phyloP scores from a whole-genome alignment of 64 coral and sea anemone genomes.

The Platygyra sinensis region DNA sequence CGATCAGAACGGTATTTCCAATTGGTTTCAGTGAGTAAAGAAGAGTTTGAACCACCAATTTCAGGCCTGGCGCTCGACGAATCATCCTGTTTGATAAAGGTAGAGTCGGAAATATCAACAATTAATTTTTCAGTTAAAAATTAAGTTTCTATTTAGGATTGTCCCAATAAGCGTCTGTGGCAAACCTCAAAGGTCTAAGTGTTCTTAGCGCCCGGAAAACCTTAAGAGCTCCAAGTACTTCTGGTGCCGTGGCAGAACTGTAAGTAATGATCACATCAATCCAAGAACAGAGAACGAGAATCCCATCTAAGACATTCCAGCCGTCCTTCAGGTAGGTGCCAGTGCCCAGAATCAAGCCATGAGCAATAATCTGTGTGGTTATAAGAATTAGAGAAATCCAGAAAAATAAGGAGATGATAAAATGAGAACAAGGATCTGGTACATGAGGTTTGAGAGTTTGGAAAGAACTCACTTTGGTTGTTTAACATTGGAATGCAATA shows the following conservation, averaged over 20 bases:
- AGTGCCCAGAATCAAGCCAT: conserved; percentile 75
- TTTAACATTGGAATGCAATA: no score
- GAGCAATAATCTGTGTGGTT: conserved; percentile 63
- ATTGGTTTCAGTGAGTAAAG: conserved; percentile 94
- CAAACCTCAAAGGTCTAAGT: conserved; percentile 88
- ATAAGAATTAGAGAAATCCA: no score
- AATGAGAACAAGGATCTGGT: no score
- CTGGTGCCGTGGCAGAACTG: conserved; percentile 53
- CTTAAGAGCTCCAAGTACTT: conserved; percentile 75
- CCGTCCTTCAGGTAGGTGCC: conserved; percentile 78
- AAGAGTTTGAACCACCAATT: conserved; percentile 90
- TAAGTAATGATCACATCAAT: conserved; percentile 85
- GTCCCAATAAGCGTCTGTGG: not conserved
- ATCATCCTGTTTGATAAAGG: conserved; percentile 70
- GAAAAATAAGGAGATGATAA: no score
- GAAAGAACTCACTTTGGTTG: no score
- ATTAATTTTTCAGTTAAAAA: no score
- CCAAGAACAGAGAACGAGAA: conserved; percentile 83
- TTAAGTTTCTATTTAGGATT: no score
- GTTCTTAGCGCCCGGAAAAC: conserved; percentile 91
- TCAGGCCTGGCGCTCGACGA: conserved; percentile 91
- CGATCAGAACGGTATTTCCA: conserved; percentile 97
- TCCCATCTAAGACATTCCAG: conserved; percentile 89
- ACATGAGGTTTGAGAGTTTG: no score
- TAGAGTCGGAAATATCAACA: not conserved